These are phyloP conservation scores for Polypterus bichir DNA, from an alignment of 2,113 vertebrate species.

Conservation along the genomic window DNA sequence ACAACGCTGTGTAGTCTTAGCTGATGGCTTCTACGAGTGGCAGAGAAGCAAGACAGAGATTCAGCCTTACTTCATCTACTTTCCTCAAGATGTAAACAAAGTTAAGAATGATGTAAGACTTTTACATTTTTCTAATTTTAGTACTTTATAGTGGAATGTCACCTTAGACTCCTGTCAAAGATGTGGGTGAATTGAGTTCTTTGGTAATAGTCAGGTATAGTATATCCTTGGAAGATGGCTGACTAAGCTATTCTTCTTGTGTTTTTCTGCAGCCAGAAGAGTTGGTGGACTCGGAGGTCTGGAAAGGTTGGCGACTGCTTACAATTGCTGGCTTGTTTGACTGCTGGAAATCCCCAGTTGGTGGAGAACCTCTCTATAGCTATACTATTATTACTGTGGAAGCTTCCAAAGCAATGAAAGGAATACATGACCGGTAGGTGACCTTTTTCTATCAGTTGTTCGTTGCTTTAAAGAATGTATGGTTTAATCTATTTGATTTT, in stretches of 20 bases:
- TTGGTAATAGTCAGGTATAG: too few relatives aligned
- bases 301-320: slow-evolving; percentile 68
- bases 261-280: slow-evolving; percentile 26
- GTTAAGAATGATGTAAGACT: too few relatives aligned
- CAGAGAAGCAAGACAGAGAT: slow-evolving; percentile 47
- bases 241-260: too few relatives aligned
- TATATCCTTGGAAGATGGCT: too few relatives aligned
- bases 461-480: too few relatives aligned
- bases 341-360: slow-evolving; percentile 70
- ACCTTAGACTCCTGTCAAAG: too few relatives aligned
- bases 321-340: slow-evolving; percentile 97
- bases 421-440: slow-evolving; percentile 73
- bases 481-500: too few relatives aligned
- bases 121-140: too few relatives aligned
- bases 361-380: slow-evolving; percentile 69
- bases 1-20: slow-evolving; percentile 80
- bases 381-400: slow-evolving; percentile 84
- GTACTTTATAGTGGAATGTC: too few relatives aligned
- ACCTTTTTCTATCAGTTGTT: too few relatives aligned
- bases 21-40: slow-evolving; percentile 96
- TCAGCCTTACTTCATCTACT: slow-evolving; percentile 93
- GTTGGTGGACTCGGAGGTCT: slow-evolving; percentile 32
- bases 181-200: too few relatives aligned
- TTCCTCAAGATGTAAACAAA: too few relatives aligned
- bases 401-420: slow-evolving; percentile 59